Base-by-base conservation (phyloP, 2,888 invertebrate species). In the Epinotia brunnichana region DNA sequence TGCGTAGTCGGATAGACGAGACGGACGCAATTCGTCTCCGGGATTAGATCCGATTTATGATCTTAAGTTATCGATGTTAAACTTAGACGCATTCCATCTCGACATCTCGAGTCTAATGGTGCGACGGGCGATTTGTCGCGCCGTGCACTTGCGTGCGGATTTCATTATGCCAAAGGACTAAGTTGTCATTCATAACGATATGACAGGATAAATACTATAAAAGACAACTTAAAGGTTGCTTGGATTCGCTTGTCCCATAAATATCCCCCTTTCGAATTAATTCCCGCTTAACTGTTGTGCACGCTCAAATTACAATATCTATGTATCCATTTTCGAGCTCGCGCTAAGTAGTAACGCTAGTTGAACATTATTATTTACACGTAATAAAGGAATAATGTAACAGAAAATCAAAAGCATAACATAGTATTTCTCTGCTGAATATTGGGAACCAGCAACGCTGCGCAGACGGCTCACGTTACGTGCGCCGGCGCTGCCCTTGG, bases 11-110 rank as follows among this genome's bases (percentile, higher is more conserved):
- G 80, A 80, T 81, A 81, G 80, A 78, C 74, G 75, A 80, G 80
- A 79, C 78, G 78, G 74, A 75, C 74, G 77, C 76, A 80, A 79
- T 81, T 82, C 78, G 78, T 79, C 82, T 81, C 77, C 76, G 78
- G 85, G 84, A 86, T 87, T 85, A 86, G 78, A 81, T 81, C 81
- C 85, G 86, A 86, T 84, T 87, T 74, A 80, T 78, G 79, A 78
- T 72, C 74, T 76, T 76, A 77, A 79, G 76, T 78, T 80, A 77
- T 79, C 75, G 77, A 74, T 76, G 80, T 76, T 81, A 80, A 77
- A 80, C 77, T 79, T 76, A 77, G 79, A 78, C 56, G 44, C 69
- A 69, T 73, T 59, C 73, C 73, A 41, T 57, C 35, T 11, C 19
- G 21, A 51, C 73, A 41, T 57, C 35, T 11, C 19, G 21, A 51